A percentile compares a stretch with the other conserved stretches of the same genome.
phyloP scores from a whole-genome alignment of 2,888 invertebrate genomes.

The Hirtodrosophila trivittata region DNA sequence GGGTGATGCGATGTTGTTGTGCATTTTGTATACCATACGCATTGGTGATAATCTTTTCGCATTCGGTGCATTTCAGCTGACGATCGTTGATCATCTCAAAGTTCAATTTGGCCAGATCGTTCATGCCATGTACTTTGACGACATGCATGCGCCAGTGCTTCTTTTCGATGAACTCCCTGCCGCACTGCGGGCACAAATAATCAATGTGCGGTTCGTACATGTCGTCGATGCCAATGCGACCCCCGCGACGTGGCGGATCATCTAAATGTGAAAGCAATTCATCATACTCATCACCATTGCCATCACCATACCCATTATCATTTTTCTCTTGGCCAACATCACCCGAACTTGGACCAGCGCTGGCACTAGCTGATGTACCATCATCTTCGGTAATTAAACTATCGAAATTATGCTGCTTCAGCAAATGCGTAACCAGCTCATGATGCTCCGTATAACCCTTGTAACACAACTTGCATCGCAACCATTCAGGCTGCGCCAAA shows the following conservation, averaged over 20 bases:
- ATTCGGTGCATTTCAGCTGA: slow-evolving; percentile 77
- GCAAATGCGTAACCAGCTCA: slow-evolving; percentile 68
- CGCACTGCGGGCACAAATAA: slow-evolving; percentile 80
- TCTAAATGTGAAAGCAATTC: slow-evolving; percentile 41
- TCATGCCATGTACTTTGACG: slow-evolving; percentile 75
- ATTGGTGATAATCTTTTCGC: slow-evolving; percentile 80
- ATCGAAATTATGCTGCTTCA: slow-evolving; percentile 68
- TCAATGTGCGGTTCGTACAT: slow-evolving; percentile 78
- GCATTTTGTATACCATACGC: slow-evolving; percentile 81
- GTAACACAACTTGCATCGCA: slow-evolving; percentile 80
- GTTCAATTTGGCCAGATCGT: slow-evolving; percentile 74
- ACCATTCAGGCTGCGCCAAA: slow-evolving; percentile 74
- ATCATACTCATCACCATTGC: slow-evolving; percentile 34
- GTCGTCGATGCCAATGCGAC: slow-evolving; percentile 65
- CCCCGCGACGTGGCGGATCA: slow-evolving; percentile 65
- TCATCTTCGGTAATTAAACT: slow-evolving; percentile 50
- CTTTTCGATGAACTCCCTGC: slow-evolving; percentile 77
- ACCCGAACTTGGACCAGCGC: background rate
- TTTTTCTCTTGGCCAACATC: slow-evolving; percentile 41
- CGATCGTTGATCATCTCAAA: slow-evolving; percentile 77
- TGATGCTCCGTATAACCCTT: slow-evolving; percentile 63
- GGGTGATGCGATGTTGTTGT: slow-evolving; percentile 80
- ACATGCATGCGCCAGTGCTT: slow-evolving; percentile 80
- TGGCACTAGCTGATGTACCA: background rate
- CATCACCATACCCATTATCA: slow-evolving; percentile 25